These are phyloP conservation scores for Dimorphilus gyrociliatus DNA, from an alignment of 2,888 invertebrate species.

Conservation along the genomic window DNA sequence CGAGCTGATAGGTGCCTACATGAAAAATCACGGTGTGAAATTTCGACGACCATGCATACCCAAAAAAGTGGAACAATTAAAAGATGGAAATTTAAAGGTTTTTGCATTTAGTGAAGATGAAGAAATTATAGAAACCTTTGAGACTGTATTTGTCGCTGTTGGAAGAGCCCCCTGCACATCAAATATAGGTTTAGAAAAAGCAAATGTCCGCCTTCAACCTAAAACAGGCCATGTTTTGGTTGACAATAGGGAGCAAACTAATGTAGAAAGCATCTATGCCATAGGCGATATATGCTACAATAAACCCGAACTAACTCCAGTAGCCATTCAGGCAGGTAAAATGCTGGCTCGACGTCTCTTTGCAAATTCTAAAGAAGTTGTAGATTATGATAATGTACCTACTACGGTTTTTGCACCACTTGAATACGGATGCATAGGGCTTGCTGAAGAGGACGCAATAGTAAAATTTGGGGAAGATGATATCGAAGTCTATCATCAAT, in stretches of 20 bases:
- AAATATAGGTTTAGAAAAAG: conserved; percentile 46
- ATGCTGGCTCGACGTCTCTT: conserved; percentile 25
- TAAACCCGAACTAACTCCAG: conserved; percentile 32
- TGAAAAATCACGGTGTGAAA: conserved; percentile 41
- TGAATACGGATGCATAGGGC: conserved; percentile 24
- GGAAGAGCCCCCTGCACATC: conserved; percentile 45
- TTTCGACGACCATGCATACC: conserved; percentile 40
- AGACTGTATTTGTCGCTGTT: conserved; percentile 46
- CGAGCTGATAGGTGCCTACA: conserved; percentile 41
- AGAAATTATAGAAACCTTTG: conserved; percentile 39
- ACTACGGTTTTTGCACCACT: conserved; percentile 32
- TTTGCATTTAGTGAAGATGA: conserved; percentile 17
- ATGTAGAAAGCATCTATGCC: conserved; percentile 19
- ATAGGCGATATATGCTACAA: conserved; percentile 54
- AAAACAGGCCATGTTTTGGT: conserved; percentile 15
- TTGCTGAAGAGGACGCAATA: conserved; percentile 23
- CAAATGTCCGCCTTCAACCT: conserved; percentile 49
- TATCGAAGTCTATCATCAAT: conserved; percentile 61
- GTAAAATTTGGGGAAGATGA: conserved; percentile 15
- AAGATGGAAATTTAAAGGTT: background rate
- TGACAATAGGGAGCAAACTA: conserved; percentile 14
- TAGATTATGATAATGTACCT: conserved; percentile 25
- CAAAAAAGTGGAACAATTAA: conserved; percentile 13
- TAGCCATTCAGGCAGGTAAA: conserved; percentile 26
- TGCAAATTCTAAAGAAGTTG: conserved; percentile 7